A percentile compares a stretch with the other conserved stretches of the same genome.
phyloP scores from a whole-genome alignment of 2,113 vertebrate genomes.

The Cyprinodon variegatus region DNA sequence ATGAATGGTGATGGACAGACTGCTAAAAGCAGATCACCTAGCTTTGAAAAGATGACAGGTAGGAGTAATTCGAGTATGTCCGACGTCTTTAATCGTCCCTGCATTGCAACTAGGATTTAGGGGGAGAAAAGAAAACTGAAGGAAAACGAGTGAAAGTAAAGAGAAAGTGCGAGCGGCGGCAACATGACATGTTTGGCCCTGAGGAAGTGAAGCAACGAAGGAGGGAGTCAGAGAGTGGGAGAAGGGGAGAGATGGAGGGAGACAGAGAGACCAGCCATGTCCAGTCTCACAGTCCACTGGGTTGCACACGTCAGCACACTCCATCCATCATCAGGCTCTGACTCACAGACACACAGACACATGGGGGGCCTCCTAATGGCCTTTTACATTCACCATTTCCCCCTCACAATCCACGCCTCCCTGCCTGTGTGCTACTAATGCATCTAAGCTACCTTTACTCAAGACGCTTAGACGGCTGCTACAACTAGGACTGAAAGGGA shows the following conservation, averaged over 20 bases:
- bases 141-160: conserved; percentile 18
- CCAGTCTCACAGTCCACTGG: conserved; percentile 76
- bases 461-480: conserved; percentile 25
- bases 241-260: conserved; percentile 49
- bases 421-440: conserved; percentile 57
- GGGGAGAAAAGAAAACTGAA: not conserved
- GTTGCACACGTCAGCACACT: conserved; percentile 74
- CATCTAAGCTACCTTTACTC: conserved; percentile 49
- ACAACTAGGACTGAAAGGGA: conserved; percentile 2
- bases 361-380: conserved; percentile 68
- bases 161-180: conserved; percentile 46
- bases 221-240: conserved; percentile 56
- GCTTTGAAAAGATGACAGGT: conserved; percentile 31
- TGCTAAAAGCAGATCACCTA: conserved; percentile 24
- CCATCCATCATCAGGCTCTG: conserved; percentile 73
- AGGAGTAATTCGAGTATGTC: conserved; percentile 53
- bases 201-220: conserved; percentile 71
- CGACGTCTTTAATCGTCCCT: conserved; percentile 50
- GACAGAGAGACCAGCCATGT: conserved; percentile 74
- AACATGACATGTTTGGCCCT: conserved; percentile 71
- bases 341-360: conserved; percentile 45
- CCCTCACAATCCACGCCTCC: conserved; percentile 49
- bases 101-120: conserved; percentile 40
- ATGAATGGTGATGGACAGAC: conserved; percentile 22
- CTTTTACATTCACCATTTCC: conserved; percentile 74